phyloP scores from a whole-genome alignment of 2,797 vertebrate species.

The Acanthornis magna region DNA sequence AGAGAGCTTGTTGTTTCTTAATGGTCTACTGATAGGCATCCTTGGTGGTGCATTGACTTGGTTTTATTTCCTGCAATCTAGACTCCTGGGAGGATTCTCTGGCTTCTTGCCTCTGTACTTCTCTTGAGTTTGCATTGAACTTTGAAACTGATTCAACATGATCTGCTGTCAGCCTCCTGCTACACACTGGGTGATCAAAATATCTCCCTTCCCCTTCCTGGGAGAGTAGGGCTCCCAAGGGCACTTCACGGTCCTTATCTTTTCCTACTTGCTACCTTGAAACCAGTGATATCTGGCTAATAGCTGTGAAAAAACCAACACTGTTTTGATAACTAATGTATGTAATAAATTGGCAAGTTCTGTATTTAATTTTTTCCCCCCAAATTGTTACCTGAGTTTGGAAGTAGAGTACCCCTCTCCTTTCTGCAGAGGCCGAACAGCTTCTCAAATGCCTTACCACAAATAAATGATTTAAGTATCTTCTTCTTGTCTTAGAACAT shows the following conservation, averaged over 20 bases:
- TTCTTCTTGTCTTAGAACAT: constrained; percentile 43
- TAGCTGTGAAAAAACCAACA: neutral
- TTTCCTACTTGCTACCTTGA: constrained; percentile 10
- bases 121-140: neutral
- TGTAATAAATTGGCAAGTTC: constrained; percentile 6
- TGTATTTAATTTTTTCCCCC: neutral
- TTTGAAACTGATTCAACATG: constrained; percentile 58
- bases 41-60: neutral
- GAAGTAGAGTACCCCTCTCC: neutral
- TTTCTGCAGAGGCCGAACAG: constrained; percentile 5
- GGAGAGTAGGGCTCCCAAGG: neutral
- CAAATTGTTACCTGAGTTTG: neutral
- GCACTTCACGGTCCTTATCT: neutral
- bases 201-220: neutral
- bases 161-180: constrained; percentile 44
- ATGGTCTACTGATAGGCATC: neutral
- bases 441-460: constrained; percentile 43
- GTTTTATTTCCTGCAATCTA: neutral
- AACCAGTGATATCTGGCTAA: constrained; percentile 18
- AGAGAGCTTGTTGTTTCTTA: neutral
- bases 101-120: neutral
- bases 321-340: constrained; percentile 2
- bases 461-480: constrained; percentile 70
- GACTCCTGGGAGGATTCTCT: neutral
- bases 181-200: neutral